phyloP scores from a whole-genome alignment of 92 coral and sea anemone genomes.

The Isaurus tuberculatus region DNA sequence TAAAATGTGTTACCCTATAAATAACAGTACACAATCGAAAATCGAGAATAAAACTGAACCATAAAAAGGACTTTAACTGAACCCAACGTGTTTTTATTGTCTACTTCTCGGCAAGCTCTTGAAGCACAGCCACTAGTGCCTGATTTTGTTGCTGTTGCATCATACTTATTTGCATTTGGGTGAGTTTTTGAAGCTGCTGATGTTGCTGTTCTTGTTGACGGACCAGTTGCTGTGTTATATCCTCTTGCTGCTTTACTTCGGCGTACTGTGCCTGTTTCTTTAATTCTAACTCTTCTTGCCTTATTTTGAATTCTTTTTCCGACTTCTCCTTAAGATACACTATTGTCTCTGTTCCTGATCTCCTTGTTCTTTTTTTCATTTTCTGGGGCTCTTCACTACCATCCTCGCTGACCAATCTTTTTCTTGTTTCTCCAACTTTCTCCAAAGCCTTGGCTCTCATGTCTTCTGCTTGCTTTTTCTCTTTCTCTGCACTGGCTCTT shows the following conservation, averaged over 20 bases:
- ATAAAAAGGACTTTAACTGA: not conserved
- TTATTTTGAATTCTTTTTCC: too few species aligned
- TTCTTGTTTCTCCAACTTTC: too few species aligned
- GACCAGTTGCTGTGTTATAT: slow-evolving; percentile 57
- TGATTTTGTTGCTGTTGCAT: slow-evolving; percentile 59
- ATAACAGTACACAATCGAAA: not conserved
- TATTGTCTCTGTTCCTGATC: slow-evolving; percentile 58
- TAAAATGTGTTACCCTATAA: too few species aligned
- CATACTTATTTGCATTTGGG: slow-evolving; percentile 54
- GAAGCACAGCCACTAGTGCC: slow-evolving; percentile 36
- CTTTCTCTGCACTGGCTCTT: slow-evolving; percentile 49
- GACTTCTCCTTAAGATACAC: slow-evolving; percentile 49
- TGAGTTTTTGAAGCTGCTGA: slow-evolving; percentile 56
- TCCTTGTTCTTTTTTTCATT: slow-evolving; percentile 38
- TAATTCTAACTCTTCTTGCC: too few species aligned
- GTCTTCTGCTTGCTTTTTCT: slow-evolving; percentile 60
- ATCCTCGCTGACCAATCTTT: slow-evolving; percentile 42
- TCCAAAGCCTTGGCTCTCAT: slow-evolving; percentile 53
- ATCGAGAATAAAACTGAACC: not conserved
- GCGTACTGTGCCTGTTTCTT: slow-evolving; percentile 44
- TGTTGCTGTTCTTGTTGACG: slow-evolving; percentile 53
- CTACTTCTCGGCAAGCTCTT: slow-evolving; percentile 54
- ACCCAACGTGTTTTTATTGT: slow-evolving; percentile 34
- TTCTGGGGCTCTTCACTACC: slow-evolving; percentile 36
- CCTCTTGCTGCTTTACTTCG: slow-evolving; percentile 54